A percentile compares a stretch with the other conserved stretches of the same genome.
Conservation (phyloP, 2,888 invertebrate species). For the Trilocha varians region DNA sequence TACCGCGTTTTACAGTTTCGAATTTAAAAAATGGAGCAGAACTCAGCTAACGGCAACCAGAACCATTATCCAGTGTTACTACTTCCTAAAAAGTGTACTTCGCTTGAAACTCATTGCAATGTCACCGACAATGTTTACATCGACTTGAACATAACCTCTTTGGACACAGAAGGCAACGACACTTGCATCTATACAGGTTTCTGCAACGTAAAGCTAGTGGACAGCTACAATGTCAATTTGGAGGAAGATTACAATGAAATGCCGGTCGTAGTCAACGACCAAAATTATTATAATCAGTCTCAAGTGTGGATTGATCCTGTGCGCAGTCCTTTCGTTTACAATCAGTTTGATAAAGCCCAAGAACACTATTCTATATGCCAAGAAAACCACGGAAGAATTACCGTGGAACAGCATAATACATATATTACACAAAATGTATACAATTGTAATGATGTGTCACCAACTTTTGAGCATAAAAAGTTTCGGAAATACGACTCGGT, state of each 20-base stretch:
- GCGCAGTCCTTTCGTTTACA: conserved; percentile 51
- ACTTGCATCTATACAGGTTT: conserved; percentile 44
- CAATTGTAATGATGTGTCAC: conserved; percentile 38
- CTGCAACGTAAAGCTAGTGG: conserved; percentile 49
- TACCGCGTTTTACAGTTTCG: conserved; percentile 13
- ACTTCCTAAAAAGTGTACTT: conserved; percentile 48
- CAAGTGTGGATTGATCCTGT: conserved; percentile 58
- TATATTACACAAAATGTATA: conserved; percentile 54
- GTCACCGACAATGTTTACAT: conserved; percentile 45
- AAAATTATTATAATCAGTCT: conserved; percentile 30
- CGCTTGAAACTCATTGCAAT: conserved; percentile 39
- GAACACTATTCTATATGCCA: conserved; percentile 33
- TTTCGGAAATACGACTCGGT: conserved; percentile 22
- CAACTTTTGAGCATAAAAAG: conserved; percentile 32
- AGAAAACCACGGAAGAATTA: conserved; percentile 31
- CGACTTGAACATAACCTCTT: conserved; percentile 41
- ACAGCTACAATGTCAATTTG: conserved; percentile 28
- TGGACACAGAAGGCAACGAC: conserved; percentile 44
- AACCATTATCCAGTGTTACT: conserved; percentile 42
- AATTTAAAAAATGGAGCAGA: conserved; percentile 34
- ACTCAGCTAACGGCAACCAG: conserved; percentile 20
- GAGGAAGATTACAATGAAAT: conserved; percentile 4
- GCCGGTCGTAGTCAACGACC: not conserved
- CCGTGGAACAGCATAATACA: conserved; percentile 48
- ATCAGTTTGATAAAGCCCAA: conserved; percentile 31